phyloP scores from a whole-genome alignment of 2,113 vertebrate genomes.

The Seriola rivoliana region DNA sequence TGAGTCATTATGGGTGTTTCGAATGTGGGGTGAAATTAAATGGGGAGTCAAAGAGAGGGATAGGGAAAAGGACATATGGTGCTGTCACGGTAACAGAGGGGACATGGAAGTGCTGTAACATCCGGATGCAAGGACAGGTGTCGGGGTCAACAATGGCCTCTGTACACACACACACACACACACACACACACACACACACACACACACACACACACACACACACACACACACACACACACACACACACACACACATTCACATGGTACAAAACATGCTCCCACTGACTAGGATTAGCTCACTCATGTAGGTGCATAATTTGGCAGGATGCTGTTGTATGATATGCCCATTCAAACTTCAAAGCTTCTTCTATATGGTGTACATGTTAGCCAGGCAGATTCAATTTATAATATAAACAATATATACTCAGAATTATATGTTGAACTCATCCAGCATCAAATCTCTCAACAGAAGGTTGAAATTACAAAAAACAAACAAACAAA shows the following conservation, averaged over 20 bases:
- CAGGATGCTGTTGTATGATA: background rate
- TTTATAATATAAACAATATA: background rate
- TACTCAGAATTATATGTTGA: background rate
- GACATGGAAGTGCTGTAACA: slow-evolving; percentile 14
- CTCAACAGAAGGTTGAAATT: background rate
- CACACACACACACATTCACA: slow-evolving; percentile 3
- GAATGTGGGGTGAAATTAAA: slow-evolving; percentile 10
- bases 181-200: background rate
- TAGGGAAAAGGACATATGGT: slow-evolving; percentile 42
- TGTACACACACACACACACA: background rate
- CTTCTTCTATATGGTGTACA: background rate
- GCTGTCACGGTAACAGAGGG: slow-evolving; percentile 40
- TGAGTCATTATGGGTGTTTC: background rate
- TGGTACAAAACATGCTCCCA: background rate
- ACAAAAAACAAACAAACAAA: too few relatives aligned
- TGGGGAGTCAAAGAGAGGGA: slow-evolving; percentile 9
- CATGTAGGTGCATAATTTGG: background rate
- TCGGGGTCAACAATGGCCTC: slow-evolving; percentile 33
- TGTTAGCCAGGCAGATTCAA: background rate
- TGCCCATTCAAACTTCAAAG: background rate
- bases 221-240: background rate
- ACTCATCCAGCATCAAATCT: background rate
- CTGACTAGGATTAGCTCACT: background rate
- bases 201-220: background rate
- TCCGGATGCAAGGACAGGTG: slow-evolving; percentile 32